Evolutionary conservation across 2,797 vertebrate genomes (phyloP).

Genomic region (Poeciliopsis paucimaculata): DNA sequence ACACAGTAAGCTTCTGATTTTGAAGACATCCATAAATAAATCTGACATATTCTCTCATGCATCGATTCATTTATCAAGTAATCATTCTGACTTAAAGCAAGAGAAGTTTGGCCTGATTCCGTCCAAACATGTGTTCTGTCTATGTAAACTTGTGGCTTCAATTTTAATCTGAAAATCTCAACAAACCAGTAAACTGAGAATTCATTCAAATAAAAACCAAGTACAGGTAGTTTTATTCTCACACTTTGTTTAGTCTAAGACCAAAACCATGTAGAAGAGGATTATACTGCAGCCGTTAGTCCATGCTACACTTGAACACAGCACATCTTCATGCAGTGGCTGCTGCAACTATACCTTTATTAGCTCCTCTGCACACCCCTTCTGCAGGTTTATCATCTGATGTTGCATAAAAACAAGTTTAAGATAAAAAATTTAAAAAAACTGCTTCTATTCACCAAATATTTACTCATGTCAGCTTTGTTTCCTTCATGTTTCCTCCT

Average conservation of each 20-base stretch:
- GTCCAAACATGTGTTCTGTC: neutral
- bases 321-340: slow-evolving; percentile 33
- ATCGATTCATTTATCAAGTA: neutral
- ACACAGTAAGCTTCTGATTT: neutral
- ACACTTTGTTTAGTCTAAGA: neutral
- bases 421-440: slow-evolving; percentile 3
- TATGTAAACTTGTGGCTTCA: neutral
- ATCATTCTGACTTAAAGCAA: neutral
- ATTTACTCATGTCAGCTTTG: neutral
- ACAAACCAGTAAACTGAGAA: neutral
- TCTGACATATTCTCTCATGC: neutral
- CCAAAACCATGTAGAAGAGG: slow-evolving; percentile 4
- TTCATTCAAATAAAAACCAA: slow-evolving; percentile 1
- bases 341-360: slow-evolving; percentile 58
- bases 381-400: slow-evolving; percentile 76
- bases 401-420: slow-evolving; percentile 51
- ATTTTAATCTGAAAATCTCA: neutral
- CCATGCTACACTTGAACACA: slow-evolving; percentile 14
- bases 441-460: neutral
- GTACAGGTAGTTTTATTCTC: neutral
- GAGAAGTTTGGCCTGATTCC: neutral
- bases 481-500: neutral
- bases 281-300: neutral
- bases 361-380: slow-evolving; percentile 50
- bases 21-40: slow-evolving; percentile 1